These are phyloP conservation scores for Rhadinocentrus ornatus DNA, from an alignment of 2,797 vertebrate genomes.

Conservation along the genomic window DNA sequence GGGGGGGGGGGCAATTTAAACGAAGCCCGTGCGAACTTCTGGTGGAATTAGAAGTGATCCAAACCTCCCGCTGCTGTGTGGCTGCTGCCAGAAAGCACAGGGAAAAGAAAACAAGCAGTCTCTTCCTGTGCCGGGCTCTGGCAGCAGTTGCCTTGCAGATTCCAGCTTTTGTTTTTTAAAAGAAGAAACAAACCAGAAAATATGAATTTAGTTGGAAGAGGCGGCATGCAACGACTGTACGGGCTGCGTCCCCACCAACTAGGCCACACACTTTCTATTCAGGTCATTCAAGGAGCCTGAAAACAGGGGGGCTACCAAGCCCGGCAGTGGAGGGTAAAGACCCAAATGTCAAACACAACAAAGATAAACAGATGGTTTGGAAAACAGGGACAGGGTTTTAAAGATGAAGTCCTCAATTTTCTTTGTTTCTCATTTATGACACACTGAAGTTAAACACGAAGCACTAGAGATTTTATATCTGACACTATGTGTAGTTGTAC, in stretches of 20 bases:
- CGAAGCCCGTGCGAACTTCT: conserved; percentile 54
- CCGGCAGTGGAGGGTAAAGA: conserved; percentile 35
- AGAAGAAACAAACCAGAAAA: conserved; percentile 59
- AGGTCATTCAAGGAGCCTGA: conserved; percentile 53
- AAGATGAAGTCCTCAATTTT: no score
- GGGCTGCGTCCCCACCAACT: conserved; percentile 77
- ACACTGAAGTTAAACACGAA: no score
- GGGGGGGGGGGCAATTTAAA: conserved; percentile 31
- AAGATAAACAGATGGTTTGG: neutral
- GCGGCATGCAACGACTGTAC: conserved; percentile 75
- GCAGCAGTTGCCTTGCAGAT: conserved; percentile 65
- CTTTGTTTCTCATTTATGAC: no score
- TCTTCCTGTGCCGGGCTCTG: conserved; percentile 75
- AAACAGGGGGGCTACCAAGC: conserved; percentile 49
- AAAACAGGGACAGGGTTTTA: no score
- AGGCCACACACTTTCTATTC: conserved; percentile 55
- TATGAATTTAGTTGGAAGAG: conserved; percentile 70
- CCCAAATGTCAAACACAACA: neutral
- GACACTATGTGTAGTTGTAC: no score
- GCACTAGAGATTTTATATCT: no score
- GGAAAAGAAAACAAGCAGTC: conserved; percentile 59
- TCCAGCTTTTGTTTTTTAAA: conserved; percentile 23
- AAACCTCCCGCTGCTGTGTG: conserved; percentile 84
- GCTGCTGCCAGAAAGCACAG: conserved; percentile 72
- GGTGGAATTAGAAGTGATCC: conserved; percentile 71